Conservation (phyloP, 2,888 invertebrate species). For the Meiosimyza decipiens region DNA sequence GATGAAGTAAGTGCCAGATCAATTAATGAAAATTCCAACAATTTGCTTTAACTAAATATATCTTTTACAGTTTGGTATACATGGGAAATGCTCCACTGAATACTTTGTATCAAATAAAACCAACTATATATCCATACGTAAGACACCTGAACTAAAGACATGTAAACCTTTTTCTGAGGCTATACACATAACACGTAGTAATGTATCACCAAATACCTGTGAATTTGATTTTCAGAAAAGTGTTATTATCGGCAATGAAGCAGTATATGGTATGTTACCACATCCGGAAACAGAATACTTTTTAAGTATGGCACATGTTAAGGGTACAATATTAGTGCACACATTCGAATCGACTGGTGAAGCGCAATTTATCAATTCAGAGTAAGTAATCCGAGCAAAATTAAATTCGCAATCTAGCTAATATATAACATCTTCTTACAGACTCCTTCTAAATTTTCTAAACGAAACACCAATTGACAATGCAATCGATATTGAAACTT, state of each 20-base stretch:
- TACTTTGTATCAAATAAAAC: conserved; percentile 66
- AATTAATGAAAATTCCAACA: not conserved
- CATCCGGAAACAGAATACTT: conserved; percentile 64
- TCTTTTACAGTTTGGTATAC: conserved; percentile 69
- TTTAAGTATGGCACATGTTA: conserved; percentile 63
- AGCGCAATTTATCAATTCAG: conserved; percentile 65
- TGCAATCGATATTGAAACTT: conserved; percentile 64
- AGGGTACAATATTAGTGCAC: conserved; percentile 65
- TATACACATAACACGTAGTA: conserved; percentile 64
- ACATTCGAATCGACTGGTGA: conserved; percentile 67
- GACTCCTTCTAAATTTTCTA: conserved; percentile 60
- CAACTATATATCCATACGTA: conserved; percentile 63
- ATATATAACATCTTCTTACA: conserved; percentile 37
- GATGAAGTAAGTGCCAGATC: conserved; percentile 52
- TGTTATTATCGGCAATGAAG: conserved; percentile 66
- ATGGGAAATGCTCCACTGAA: conserved; percentile 70
- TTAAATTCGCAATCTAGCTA: not conserved
- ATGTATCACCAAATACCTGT: conserved; percentile 65
- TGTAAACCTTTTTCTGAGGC: conserved; percentile 64
- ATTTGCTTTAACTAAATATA: not conserved
- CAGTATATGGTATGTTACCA: conserved; percentile 62
- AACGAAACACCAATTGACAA: conserved; percentile 65
- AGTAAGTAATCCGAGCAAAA: conserved; percentile 51
- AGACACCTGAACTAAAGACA: conserved; percentile 65
- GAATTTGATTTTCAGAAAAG: conserved; percentile 66